Evolutionary conservation across 2,888 invertebrate species (phyloP), one percentile per base, ranked within the genome.

Genomic region (Eupithecia pulchellata): DNA sequence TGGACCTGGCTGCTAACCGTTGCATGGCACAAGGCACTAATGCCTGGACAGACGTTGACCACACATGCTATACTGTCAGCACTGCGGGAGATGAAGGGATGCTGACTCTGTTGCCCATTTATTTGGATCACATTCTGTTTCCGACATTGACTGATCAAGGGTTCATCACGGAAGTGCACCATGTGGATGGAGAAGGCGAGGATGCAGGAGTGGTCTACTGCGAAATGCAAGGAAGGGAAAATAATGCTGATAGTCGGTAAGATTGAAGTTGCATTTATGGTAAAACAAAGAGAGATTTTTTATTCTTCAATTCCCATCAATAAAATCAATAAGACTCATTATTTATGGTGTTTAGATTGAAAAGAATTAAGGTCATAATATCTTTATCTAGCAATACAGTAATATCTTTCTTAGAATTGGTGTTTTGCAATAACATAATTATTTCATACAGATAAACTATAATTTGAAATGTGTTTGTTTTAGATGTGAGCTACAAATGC

Each of bases 201-300:
- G 97, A 99, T 94, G 98, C 97, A 14, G 99, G 99, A 25, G 98
- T 99, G 17, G 98, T 99, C n/a, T 99, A 99, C 87, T 98, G 98
- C 88, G 99, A 99, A 93, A 98, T 98, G 97, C 98, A 98, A 89
- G 97, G 97, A 0, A 87, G 96, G 36, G 98, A 98, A 87, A 98
- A 97, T 87, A 95, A 95, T n/a, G 97, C 97, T 5, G 97, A 97
- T 84, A 96, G 96, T 71, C 92, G 93, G 94, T 94, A 67, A 78
- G 79, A 72, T 13, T 17, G 17, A 1, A 39, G 8, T 42, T n/a
- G 0, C n/a, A n/a, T 17, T 6, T 42, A 8, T n/a, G 6, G 42
- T 42, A n/a, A 39, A 5, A 17, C 14, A 17, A 34, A 34, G 36
- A 39, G 4, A 39, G 0, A 14, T 39, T 39, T 17, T 39, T 17